Percentiles rank a stretch among this genome's conserved stretches.
Evolutionary conservation across 2,113 vertebrate species (phyloP).

Genomic region (Phylloscopus trochiloides): DNA sequence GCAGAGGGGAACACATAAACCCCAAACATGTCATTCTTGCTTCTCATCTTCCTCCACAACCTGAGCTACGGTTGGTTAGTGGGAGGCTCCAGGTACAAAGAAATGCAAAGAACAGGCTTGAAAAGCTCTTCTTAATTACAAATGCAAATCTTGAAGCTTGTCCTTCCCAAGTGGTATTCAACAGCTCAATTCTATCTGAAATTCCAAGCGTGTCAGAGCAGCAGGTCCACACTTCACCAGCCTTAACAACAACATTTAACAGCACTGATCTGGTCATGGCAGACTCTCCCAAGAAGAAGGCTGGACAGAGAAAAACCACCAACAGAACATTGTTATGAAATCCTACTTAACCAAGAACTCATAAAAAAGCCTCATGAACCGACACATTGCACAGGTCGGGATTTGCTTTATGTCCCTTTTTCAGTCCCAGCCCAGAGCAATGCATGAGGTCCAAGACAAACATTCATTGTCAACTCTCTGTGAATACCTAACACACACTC

Average conservation of each 20-base stretch:
- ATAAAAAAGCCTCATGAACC: not conserved
- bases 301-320: not conserved
- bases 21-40: not conserved
- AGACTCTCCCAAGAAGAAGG: not conserved
- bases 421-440: not conserved
- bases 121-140: not conserved
- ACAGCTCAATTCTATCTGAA: not conserved
- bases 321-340: not conserved
- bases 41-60: constrained; percentile 9
- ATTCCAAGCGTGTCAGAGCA: fast-evolving
- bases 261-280: not conserved
- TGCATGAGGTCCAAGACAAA: not conserved
- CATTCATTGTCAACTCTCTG: not conserved
- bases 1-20: not conserved
- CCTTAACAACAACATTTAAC: not conserved
- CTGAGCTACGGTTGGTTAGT: not conserved
- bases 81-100: constrained; percentile 25
- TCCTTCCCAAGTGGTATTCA: not conserved
- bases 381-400: not conserved
- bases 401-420: not conserved
- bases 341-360: not conserved
- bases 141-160: constrained; percentile 7
- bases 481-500: not conserved
- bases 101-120: constrained; percentile 14
- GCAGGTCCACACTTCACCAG: not conserved